Evolutionary conservation across 2,797 vertebrate species (phyloP), one percentile per base, ranked within the genome.

Genomic region (Macroramphosus scolopax): DNA sequence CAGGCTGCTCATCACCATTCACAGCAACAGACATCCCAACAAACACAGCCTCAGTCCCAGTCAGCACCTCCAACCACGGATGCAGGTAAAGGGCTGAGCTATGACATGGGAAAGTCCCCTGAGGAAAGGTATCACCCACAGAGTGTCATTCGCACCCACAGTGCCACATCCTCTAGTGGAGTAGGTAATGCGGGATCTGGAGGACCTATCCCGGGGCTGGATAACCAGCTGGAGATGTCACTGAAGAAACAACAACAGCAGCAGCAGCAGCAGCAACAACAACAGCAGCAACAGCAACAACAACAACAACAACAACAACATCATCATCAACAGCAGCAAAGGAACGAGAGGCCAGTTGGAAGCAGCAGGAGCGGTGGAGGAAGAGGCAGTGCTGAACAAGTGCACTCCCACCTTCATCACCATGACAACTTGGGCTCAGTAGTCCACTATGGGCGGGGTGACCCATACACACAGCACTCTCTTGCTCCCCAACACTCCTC

Each of bases 91-190:
- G 87, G 87, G 14, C 75, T 92, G 11, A 87, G 87, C 18, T 96
- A 95, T 0, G 92, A 93, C 44, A 86, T 95, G 86, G 88, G 86
- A 41, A 97, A 96, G 76, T 91, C 90, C 20, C 84, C 90, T 2
- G 94, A 95, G 49, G 94, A 94, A 69, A 75, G 95, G 4, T 96
- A 96, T 78, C 95, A 97, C 31, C 88, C 95, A 8, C 95, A 96
- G 64, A 97, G 95, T 4, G 95, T 97, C 37, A 97, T 97, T 70
- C 92, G 95, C 2, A 96, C 94, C 50, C 94, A 95, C 37, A 94
- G 88, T 51, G 90, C 90, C 45, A 91, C 87, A 17, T 78, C 90
- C 14, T 81, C 77, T 25, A 70, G 82, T 10, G 87, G 87, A 17
- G 86, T 83, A 9, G 78, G 81, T 16, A 87, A 83, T 26, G 53